These are phyloP conservation scores for Arenicola marina DNA, from an alignment of 2,888 invertebrate genomes.

Conservation along the genomic window DNA sequence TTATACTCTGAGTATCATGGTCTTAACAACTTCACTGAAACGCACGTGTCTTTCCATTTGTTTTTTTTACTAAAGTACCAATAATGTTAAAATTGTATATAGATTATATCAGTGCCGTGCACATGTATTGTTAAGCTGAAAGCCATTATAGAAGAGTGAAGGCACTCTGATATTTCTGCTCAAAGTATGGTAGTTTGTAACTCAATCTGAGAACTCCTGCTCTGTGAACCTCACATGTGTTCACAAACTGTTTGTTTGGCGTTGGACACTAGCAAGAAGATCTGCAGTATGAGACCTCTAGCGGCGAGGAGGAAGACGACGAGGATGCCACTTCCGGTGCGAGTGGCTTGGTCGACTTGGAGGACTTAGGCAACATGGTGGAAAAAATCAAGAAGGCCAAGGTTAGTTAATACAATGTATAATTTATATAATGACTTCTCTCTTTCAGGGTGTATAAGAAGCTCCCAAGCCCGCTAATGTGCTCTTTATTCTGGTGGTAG, in stretches of 20 bases:
- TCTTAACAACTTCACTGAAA: not conserved
- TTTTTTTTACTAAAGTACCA: not conserved
- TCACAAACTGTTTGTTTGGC: too few species aligned
- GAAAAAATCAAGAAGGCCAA: constrained; percentile 43
- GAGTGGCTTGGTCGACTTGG: constrained; percentile 62
- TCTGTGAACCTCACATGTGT: too few species aligned
- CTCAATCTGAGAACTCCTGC: too few species aligned
- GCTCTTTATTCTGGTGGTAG: too few species aligned
- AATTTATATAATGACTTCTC: too few species aligned
- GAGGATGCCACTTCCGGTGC: constrained; percentile 13
- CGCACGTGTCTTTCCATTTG: not conserved
- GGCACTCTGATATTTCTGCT: too few species aligned
- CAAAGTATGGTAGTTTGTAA: too few species aligned
- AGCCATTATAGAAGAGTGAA: too few species aligned
- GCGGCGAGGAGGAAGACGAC: constrained; percentile 39
- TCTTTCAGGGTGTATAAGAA: too few species aligned
- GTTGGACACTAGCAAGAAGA: not conserved
- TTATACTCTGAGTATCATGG: not conserved
- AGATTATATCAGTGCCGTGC: constrained; percentile 11
- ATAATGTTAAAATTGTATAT: not conserved
- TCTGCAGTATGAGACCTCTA: constrained; percentile 40
- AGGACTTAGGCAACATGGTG: constrained; percentile 63
- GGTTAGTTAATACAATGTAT: constrained; percentile 2
- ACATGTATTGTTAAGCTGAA: not conserved
- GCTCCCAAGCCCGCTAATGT: too few species aligned